Percentiles rank a stretch among this genome's conserved stretches.
Evolutionary conservation across 2,113 vertebrate species (phyloP).

Genomic region (Sapajus apella): DNA sequence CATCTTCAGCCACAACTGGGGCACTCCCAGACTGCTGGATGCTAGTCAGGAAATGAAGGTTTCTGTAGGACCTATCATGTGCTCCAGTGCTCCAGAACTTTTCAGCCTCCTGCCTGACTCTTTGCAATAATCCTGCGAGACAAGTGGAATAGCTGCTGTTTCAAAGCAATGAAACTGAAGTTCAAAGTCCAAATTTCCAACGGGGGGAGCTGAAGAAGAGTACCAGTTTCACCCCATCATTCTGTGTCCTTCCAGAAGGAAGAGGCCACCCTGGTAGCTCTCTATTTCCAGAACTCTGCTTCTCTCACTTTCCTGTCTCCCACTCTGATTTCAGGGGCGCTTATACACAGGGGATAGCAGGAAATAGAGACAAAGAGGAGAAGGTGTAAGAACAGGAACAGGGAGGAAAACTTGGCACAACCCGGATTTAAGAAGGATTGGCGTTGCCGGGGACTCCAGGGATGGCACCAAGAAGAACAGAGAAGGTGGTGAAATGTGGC

Average conservation of each 20-base stretch:
- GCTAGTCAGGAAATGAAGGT: not conserved
- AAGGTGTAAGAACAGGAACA: not conserved
- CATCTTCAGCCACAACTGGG: not conserved
- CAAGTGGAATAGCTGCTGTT: not conserved
- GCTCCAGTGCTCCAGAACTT: not conserved
- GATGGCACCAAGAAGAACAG: not conserved
- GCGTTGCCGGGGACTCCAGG: too few relatives aligned
- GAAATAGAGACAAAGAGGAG: not conserved
- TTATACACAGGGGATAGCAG: not conserved
- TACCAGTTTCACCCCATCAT: fast-evolving
- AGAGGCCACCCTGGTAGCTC: not conserved
- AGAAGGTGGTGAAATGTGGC: not conserved
- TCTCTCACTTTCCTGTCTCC: not conserved
- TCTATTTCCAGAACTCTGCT: not conserved
- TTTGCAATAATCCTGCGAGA: not conserved
- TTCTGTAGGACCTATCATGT: not conserved
- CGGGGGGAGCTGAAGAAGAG: not conserved
- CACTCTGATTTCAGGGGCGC: not conserved
- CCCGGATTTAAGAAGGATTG: not conserved
- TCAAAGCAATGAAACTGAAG: not conserved
- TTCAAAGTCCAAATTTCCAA: not conserved
- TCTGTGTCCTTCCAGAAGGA: not conserved
- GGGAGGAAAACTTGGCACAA: not conserved
- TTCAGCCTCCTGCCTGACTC: not conserved
- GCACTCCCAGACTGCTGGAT: not conserved